Conservation (phyloP, 2,888 invertebrate genomes). For the Hermodice carunculata region DNA sequence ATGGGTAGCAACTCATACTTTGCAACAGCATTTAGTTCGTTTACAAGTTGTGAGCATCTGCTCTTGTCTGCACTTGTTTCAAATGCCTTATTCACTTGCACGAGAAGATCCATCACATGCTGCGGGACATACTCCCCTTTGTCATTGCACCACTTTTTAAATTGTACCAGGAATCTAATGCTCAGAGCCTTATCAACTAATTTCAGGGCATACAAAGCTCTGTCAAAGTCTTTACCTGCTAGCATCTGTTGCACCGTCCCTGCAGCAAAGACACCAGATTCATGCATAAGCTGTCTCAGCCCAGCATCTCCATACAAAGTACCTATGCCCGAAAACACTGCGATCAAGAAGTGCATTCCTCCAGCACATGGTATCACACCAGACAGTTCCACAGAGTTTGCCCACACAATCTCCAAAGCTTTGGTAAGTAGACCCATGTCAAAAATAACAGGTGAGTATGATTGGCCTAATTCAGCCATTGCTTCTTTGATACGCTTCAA, state of each 20-base stretch:
- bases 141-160: background rate
- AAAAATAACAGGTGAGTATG: constrained; percentile 1
- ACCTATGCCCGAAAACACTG: background rate
- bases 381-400: background rate
- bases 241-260: constrained; percentile 1
- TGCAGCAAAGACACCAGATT: background rate
- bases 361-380: constrained; percentile 3
- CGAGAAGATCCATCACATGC: too few relatives aligned
- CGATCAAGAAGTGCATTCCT: constrained; percentile 8
- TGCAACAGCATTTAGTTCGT: too few relatives aligned
- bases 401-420: constrained; percentile 11
- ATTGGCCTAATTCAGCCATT: constrained; percentile 1
- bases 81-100: too few relatives aligned
- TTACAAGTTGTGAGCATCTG: too few relatives aligned
- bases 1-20: too few relatives aligned
- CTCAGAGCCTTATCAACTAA: background rate
- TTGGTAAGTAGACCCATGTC: constrained; percentile 11
- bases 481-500: constrained; percentile 1
- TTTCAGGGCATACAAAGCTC: background rate
- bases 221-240: constrained; percentile 6
- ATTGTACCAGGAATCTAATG: too few relatives aligned
- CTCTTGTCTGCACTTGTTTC: too few relatives aligned
- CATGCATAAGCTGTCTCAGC: background rate
- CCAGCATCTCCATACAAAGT: background rate
- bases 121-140: background rate